Evolutionary conservation across 2,797 vertebrate species (phyloP).

Genomic region (Ara ararauna): DNA sequence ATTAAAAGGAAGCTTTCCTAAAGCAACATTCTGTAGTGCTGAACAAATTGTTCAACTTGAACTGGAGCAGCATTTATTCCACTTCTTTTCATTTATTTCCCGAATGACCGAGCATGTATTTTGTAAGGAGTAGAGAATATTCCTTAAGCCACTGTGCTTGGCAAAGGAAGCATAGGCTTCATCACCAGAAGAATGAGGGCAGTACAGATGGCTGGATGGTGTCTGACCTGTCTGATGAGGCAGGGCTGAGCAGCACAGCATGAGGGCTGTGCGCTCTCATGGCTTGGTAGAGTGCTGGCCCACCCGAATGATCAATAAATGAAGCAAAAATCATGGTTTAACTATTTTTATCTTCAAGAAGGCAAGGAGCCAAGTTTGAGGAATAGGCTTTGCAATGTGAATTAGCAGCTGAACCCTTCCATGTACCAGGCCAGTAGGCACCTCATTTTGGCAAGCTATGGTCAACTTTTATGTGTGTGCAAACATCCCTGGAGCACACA

Average conservation of each 20-base stretch:
- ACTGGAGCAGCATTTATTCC: constrained; percentile 10
- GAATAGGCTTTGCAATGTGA: not conserved
- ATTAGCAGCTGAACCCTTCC: not conserved
- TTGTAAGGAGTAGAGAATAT: not conserved
- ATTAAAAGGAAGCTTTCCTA: constrained; percentile 35
- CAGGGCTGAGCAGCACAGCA: not conserved
- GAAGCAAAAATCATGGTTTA: not conserved
- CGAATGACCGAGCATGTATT: not conserved
- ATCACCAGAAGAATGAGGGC: not conserved
- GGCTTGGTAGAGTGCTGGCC: not conserved
- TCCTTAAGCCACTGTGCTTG: not conserved
- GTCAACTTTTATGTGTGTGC: not conserved
- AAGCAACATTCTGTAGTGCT: constrained; percentile 19
- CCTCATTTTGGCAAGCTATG: not conserved
- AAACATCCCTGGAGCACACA: not conserved
- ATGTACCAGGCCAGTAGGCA: not conserved
- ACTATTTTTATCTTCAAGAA: not conserved
- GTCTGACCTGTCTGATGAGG: not conserved
- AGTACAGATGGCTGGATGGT: not conserved
- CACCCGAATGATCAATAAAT: not conserved
- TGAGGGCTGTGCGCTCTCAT: not conserved
- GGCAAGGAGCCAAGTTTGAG: not conserved
- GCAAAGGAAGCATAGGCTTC: not conserved
- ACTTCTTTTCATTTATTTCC: not conserved
- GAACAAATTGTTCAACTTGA: constrained; percentile 30